These are phyloP conservation scores for Cantharis rufa DNA, from an alignment of 2,888 invertebrate species.

Conservation along the genomic window DNA sequence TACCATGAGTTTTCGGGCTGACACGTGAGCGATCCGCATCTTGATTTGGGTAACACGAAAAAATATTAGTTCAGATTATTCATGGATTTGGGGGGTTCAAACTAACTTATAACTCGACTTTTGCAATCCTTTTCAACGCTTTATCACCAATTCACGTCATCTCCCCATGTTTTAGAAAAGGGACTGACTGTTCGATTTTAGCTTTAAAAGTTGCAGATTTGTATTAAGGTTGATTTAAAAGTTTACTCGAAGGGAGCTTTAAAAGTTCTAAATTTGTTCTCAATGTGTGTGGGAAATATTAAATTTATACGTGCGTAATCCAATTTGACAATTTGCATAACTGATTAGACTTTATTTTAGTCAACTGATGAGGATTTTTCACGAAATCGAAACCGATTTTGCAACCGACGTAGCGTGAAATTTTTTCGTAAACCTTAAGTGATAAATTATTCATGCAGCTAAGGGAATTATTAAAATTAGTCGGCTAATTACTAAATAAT, in stretches of 20 bases:
- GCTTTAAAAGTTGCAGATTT: conserved; percentile 21
- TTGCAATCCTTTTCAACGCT: conserved; percentile 36
- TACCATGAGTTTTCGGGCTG: not conserved
- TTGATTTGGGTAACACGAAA: conserved; percentile 21
- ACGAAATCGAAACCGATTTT: not conserved
- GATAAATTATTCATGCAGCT: conserved; percentile 10
- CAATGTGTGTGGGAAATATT: not conserved
- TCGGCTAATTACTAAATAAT: conserved; percentile 12
- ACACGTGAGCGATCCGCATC: not conserved
- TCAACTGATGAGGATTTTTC: not conserved
- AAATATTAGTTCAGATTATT: conserved; percentile 31
- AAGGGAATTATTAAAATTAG: conserved; percentile 10
- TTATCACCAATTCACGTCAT: conserved; percentile 39
- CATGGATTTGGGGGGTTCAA: conserved; percentile 20
- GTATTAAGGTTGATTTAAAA: conserved; percentile 10
- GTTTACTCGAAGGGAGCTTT: not conserved
- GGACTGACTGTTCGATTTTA: conserved; percentile 33
- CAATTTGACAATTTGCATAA: not conserved
- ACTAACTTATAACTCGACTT: conserved; percentile 35
- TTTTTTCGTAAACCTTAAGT: not conserved
- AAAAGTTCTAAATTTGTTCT: not conserved
- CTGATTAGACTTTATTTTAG: not conserved
- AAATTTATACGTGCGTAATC: not conserved
- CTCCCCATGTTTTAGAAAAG: conserved; percentile 34
- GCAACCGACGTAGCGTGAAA: not conserved